Base-by-base conservation (phyloP, 2,888 invertebrate species). In the Machimus rusticus region DNA sequence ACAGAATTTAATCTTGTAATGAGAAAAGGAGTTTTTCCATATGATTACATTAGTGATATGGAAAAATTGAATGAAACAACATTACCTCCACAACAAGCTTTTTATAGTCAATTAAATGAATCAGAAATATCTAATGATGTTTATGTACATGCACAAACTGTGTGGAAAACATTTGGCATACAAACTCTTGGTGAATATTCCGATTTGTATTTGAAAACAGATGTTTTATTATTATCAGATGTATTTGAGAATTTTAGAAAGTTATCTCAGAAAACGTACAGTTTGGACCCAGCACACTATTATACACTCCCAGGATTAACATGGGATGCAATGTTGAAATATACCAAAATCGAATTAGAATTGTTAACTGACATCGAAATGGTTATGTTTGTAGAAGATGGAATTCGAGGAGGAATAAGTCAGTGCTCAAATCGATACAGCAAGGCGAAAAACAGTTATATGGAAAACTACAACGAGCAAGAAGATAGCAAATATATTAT, bases 121-220 rank as follows among this genome's bases (percentile, higher is more conserved):
- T 88, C 66, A 78, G 77, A 78, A 2, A 66, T 85, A 34, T 46
- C 19, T 31, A 37, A 37, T 37, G 78, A 57, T 16, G 89, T 90
- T 79, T 90, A 90, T 88, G n/a, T 55, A n/a, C 89, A 90, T 89
- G 90, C 90, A 4, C 37, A 85, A 66, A 88, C 77, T 6, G 89
- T 91, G 3, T 91, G 90, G 91, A 55, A 78, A n/a, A 12, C 57
- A 23, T 90, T 90, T 87, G 87, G 89, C 5, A 88, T 89, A 5
- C 87, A 88, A 87, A 89, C 88, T 31, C 85, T 91, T 1, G 89
- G 89, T 5, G 89, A 90, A 79, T 91, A 91, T 87, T 89, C 89
- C 2, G 90, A 91, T 88, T 86, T 90, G 16, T 91, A 91, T 88
- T 37, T 37, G 8, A 37, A 37, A 37, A 37, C 37, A 37, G 37